phyloP scores from a whole-genome alignment of 2,797 vertebrate species.

The Sebastes ruberrimus region DNA sequence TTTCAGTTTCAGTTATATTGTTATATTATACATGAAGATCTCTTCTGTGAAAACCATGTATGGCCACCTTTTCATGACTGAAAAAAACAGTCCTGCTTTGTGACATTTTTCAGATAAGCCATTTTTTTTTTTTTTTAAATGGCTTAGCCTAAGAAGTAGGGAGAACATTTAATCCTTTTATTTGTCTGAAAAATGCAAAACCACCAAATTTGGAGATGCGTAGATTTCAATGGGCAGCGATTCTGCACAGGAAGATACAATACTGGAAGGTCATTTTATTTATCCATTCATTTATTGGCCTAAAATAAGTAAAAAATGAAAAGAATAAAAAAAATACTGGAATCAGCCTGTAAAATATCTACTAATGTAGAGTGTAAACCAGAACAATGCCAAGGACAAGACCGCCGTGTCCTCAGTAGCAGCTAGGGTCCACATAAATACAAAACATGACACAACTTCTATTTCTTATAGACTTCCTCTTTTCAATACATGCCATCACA shows the following conservation, averaged over 20 bases:
- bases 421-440: background rate
- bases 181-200: background rate
- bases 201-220: background rate
- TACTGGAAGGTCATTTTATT: background rate
- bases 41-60: background rate
- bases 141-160: background rate
- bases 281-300: background rate
- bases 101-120: background rate
- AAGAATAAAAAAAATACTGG: background rate
- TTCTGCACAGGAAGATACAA: background rate
- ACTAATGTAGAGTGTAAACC: background rate
- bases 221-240: background rate
- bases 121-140: background rate
- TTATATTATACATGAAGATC: background rate
- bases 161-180: background rate
- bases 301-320: background rate
- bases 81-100: background rate
- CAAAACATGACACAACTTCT: background rate
- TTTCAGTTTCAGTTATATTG: background rate
- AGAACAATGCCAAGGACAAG: background rate
- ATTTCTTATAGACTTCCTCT: background rate
- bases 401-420: background rate
- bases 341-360: background rate
- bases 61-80: background rate
- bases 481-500: background rate